Conservation (phyloP, 2,113 vertebrate genomes). For the Neodon shergylaensis region DNA sequence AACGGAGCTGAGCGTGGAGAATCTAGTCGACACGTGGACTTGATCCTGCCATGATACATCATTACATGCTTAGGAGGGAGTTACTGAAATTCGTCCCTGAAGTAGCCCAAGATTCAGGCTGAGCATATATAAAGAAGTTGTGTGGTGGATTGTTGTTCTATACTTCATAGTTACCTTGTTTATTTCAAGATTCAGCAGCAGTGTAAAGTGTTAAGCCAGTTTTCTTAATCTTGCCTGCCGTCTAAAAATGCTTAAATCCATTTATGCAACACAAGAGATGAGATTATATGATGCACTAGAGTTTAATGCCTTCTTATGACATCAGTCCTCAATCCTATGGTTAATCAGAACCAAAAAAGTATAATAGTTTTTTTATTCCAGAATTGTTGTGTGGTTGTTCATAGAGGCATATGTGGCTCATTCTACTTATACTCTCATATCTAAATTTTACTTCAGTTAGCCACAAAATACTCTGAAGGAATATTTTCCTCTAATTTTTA, state of each 20-base stretch:
- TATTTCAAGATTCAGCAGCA: slow-evolving; percentile 72
- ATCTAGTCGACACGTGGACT: slow-evolving; percentile 52
- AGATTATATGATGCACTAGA: slow-evolving; percentile 63
- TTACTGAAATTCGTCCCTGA: slow-evolving; percentile 30
- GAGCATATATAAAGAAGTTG: slow-evolving; percentile 30
- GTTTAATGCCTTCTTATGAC: slow-evolving; percentile 59
- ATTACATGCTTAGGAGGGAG: neutral
- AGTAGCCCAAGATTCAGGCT: neutral
- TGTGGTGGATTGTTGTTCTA: slow-evolving; percentile 46
- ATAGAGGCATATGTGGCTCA: neutral
- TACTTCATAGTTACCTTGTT: slow-evolving; percentile 37
- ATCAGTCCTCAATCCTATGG: slow-evolving; percentile 45
- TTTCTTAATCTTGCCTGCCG: slow-evolving; percentile 66
- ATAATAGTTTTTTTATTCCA: neutral
- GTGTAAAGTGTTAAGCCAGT: slow-evolving; percentile 66
- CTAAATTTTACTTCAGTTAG: neutral
- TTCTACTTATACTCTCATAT: neutral
- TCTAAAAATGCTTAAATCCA: slow-evolving; percentile 67
- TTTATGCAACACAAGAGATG: slow-evolving; percentile 70
- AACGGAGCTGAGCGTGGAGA: slow-evolving; percentile 65
- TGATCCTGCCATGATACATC: slow-evolving; percentile 24
- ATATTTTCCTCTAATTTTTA: neutral
- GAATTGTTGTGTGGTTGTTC: slow-evolving; percentile 8
- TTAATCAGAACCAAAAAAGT: slow-evolving; percentile 71
- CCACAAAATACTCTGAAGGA: neutral